Base-by-base conservation (phyloP, 1,140 invertebrate species). In the Meloidogyne chitwoodi region DNA sequence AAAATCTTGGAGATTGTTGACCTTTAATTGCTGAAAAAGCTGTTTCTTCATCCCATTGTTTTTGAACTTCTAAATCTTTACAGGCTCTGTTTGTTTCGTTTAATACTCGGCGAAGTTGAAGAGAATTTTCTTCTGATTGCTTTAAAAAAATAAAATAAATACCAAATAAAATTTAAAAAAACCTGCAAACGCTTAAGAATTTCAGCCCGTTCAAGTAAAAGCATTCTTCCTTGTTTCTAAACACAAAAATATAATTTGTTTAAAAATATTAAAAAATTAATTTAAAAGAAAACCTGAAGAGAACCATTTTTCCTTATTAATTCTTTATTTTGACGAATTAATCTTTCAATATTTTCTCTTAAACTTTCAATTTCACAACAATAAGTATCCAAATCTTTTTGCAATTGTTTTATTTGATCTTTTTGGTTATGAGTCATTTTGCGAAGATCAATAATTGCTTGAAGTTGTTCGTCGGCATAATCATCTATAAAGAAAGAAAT, bases 1-100 rank as follows among this genome's bases (percentile, higher is more conserved):
- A 95, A 88, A 96, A 97, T 69, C 93, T 90, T 12, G 94, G 93
- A 22, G 80, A 74, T 38, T 83, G 66, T 22, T 77, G 68, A 24
- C 64, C 68, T 62, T 85, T 62, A 24, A 56, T 16, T 5, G 19
- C 71, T 6, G 48, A 19, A 1, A 56, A 14, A 22, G n/a, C 48
- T n/a, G 48, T n/a, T 22, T 19, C 56, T 64, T 64, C 56, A 38
- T 73, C 65, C 65, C 29, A 31, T 64, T 64, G 27, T 63, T 38
- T 69, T 64, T 82, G 77, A 31, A 34, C 41, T 77, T 87, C 82
- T 56, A 86, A 68, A 80, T 87, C 86, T 29, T 80, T 79, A 61
- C 84, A 83, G 4, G 78, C 84, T n/a, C 81, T 68, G 41, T 79
- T 83, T 22, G 83, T 87, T 65, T 87, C 84, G 63, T 77, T 78